Evolutionary conservation across 2,888 invertebrate genomes (phyloP).

Genomic region (Gastracanthus pulcherrimus): DNA sequence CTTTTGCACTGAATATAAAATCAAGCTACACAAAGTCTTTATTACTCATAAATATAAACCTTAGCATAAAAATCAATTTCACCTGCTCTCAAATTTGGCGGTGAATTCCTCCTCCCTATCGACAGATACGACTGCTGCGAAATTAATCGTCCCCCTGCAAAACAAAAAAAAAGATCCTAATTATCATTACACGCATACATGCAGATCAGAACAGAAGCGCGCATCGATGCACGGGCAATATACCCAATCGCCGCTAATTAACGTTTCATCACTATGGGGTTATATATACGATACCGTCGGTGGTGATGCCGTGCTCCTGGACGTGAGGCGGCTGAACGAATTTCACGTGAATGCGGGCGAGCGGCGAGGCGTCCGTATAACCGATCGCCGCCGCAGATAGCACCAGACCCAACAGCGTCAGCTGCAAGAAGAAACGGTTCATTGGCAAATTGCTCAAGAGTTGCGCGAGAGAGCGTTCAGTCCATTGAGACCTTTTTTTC

Average conservation of each 20-base stretch:
- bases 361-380: slow-evolving; percentile 65
- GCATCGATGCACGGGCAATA: background rate
- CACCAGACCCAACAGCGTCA: slow-evolving; percentile 33
- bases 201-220: background rate
- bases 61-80: background rate
- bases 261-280: slow-evolving; percentile 58
- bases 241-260: background rate
- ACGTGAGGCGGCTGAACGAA: slow-evolving; percentile 72
- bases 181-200: background rate
- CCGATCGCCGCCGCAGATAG: slow-evolving; percentile 51
- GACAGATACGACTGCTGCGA: slow-evolving; percentile 71
- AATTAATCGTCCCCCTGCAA: slow-evolving; percentile 68
- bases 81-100: slow-evolving; percentile 7
- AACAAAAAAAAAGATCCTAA: background rate
- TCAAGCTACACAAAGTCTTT: too few species aligned
- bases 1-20: too few species aligned
- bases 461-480: slow-evolving; percentile 1
- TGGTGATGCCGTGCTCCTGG: slow-evolving; percentile 71
- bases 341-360: slow-evolving; percentile 72
- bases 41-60: too few species aligned
- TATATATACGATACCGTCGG: too few species aligned
- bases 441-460: slow-evolving; percentile 36
- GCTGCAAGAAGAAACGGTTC: slow-evolving; percentile 48
- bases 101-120: slow-evolving; percentile 66
- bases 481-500: background rate